Evolutionary conservation across 2,113 vertebrate genomes (phyloP).

Genomic region (Erinaceus europaeus): DNA sequence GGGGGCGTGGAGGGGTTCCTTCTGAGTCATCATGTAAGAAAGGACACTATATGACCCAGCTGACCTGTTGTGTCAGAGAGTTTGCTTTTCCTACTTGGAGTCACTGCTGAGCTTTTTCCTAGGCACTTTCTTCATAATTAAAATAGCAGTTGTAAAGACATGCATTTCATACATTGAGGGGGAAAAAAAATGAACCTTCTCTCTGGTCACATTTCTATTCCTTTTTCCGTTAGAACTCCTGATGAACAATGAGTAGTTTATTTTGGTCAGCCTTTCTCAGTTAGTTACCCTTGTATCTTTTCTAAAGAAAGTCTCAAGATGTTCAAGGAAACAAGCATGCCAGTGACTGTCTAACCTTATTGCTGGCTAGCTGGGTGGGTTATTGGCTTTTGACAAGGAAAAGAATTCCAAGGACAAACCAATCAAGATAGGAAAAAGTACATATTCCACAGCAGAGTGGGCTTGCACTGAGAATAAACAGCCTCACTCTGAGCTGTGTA

Average conservation of each 20-base stretch:
- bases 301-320: neutral
- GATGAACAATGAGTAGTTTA: neutral
- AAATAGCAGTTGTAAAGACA: neutral
- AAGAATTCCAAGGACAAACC: too few relatives aligned
- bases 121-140: neutral
- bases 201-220: neutral
- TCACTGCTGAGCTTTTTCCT: neutral
- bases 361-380: too few relatives aligned
- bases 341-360: too few relatives aligned
- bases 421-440: too few relatives aligned
- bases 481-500: too few relatives aligned
- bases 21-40: neutral
- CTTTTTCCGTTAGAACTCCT: neutral
- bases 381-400: too few relatives aligned
- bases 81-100: neutral
- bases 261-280: neutral
- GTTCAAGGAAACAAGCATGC: neutral
- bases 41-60: neutral
- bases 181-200: neutral
- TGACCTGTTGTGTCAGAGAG: neutral
- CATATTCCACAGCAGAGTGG: too few relatives aligned
- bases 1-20: accelerated
- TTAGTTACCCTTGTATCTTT: neutral
- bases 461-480: too few relatives aligned
- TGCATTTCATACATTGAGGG: neutral